Percentiles rank a stretch among this genome's conserved stretches.
Conservation (phyloP, 2,113 vertebrate species). For the Aspiorhynchus laticeps region DNA sequence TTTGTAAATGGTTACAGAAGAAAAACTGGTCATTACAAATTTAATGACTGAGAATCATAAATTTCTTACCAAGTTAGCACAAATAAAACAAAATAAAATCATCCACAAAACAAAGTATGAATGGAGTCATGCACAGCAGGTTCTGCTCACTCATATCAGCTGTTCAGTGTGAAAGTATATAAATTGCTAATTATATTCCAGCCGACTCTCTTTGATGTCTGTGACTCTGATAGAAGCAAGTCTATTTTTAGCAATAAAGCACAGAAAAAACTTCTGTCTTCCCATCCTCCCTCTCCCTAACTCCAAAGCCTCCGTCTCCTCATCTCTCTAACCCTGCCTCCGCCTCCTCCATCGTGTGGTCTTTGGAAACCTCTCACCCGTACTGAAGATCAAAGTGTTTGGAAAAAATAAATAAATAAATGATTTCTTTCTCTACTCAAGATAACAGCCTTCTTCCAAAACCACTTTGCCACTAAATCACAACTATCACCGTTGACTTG, state of each 20-base stretch:
- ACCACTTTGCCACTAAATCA: slow-evolving; percentile 23
- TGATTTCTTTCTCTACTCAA: slow-evolving; percentile 29
- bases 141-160: slow-evolving; percentile 49
- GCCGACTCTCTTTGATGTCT: slow-evolving; percentile 55
- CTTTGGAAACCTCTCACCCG: slow-evolving; percentile 43
- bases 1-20: not conserved
- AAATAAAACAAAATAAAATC: not conserved
- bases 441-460: slow-evolving; percentile 35
- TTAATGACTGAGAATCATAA: not conserved
- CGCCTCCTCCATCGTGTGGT: not conserved
- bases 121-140: not conserved
- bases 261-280: slow-evolving; percentile 27
- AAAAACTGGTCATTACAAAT: not conserved
- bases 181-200: slow-evolving; percentile 61
- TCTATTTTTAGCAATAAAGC: slow-evolving; percentile 57
- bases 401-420: slow-evolving; percentile 27
- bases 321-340: slow-evolving; percentile 17
- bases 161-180: slow-evolving; percentile 52
- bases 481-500: slow-evolving; percentile 11
- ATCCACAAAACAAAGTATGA: not conserved
- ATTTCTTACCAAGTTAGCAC: not conserved
- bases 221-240: slow-evolving; percentile 13
- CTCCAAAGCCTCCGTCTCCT: not conserved
- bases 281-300: slow-evolving; percentile 12
- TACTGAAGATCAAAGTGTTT: slow-evolving; percentile 52